These are phyloP conservation scores for Crossaster papposus DNA, from an alignment of 53 echinoderm and acorn worm genomes.

Conservation along the genomic window DNA sequence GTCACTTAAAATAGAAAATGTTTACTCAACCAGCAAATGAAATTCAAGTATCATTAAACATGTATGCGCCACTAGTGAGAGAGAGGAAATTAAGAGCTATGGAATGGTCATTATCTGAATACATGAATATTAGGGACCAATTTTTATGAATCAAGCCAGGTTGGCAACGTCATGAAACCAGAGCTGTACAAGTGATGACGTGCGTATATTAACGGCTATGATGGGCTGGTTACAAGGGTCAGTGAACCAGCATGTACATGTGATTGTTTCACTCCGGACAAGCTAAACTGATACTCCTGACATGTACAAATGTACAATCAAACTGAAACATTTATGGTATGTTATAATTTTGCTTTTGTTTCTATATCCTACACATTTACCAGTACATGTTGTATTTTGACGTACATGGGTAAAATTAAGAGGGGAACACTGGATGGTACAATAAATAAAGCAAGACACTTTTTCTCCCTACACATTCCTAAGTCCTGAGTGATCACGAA, in stretches of 20 bases:
- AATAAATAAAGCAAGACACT: too few species aligned
- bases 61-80: background rate
- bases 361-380: too few species aligned
- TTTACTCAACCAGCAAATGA: background rate
- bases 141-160: conserved; percentile 25
- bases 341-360: too few species aligned
- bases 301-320: background rate
- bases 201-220: conserved; percentile 35
- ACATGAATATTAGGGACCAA: conserved; percentile 34
- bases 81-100: background rate
- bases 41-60: background rate
- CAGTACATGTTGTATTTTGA: too few species aligned
- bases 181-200: conserved; percentile 49
- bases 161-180: conserved; percentile 43
- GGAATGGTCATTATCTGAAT: conserved; percentile 31
- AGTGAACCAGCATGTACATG: conserved; percentile 30
- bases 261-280: background rate
- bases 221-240: conserved; percentile 9
- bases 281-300: background rate
- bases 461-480: too few species aligned
- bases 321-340: too few species aligned
- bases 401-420: too few species aligned
- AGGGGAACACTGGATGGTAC: too few species aligned
- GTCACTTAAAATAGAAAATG: background rate
- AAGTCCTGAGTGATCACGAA: too few species aligned